Conservation (phyloP, 2,797 vertebrate species). For the Microctenopoma steveboyesi region DNA sequence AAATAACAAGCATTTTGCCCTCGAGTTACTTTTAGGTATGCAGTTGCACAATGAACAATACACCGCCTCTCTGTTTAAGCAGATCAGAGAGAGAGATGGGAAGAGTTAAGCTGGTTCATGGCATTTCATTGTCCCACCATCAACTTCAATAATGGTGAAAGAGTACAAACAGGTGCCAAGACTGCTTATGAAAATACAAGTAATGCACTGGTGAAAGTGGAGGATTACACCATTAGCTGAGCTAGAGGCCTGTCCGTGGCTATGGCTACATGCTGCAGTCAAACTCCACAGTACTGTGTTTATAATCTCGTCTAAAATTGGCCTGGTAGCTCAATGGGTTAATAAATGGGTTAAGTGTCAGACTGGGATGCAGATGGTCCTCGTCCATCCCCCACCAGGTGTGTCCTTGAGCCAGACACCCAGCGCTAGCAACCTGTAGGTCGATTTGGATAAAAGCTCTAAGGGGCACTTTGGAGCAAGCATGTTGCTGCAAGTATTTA, state of each 20-base stretch:
- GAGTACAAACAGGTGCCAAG: slow-evolving; percentile 11
- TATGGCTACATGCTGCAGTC: background rate
- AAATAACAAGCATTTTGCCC: slow-evolving; percentile 23
- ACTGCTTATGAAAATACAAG: slow-evolving; percentile 44
- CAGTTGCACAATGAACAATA: slow-evolving; percentile 37
- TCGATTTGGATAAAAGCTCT: no score
- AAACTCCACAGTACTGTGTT: background rate
- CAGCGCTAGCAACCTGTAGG: no score
- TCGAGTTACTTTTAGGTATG: slow-evolving; percentile 45
- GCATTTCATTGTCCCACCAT: slow-evolving; percentile 36
- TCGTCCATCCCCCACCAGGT: no score
- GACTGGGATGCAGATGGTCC: no score
- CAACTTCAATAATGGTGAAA: slow-evolving; percentile 30
- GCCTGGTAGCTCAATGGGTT: no score
- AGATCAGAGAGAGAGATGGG: slow-evolving; percentile 20
- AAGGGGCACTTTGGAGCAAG: background rate
- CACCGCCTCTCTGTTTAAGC: slow-evolving; percentile 49
- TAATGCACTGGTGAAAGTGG: slow-evolving; percentile 11
- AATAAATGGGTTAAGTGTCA: no score
- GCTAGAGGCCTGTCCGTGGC: background rate
- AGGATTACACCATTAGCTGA: slow-evolving; percentile 5
- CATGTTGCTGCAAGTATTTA: slow-evolving; percentile 26
- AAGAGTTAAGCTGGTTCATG: slow-evolving; percentile 60
- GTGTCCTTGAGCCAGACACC: no score
- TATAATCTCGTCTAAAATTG: no score